Percentiles rank a stretch among this genome's conserved stretches.
Evolutionary conservation across 2,797 vertebrate genomes (phyloP).

Genomic region (Coluber constrictor): DNA sequence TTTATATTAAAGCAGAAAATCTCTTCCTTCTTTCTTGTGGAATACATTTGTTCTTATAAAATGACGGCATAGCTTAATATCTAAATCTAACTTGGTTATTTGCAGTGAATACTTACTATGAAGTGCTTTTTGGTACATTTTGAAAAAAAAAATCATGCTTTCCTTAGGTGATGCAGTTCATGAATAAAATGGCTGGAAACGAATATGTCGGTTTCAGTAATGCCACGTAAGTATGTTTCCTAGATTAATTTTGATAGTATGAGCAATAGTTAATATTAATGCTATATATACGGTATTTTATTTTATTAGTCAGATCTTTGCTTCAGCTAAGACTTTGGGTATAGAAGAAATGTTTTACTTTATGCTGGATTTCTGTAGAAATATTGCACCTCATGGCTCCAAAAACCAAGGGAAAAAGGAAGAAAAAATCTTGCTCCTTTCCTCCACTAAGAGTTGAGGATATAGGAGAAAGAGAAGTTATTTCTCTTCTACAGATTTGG

Average conservation of each 20-base stretch:
- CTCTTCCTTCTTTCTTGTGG: neutral
- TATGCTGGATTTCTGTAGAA: neutral
- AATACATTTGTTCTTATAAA: neutral
- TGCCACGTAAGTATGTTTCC: constrained; percentile 85
- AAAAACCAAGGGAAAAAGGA: neutral
- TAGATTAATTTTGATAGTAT: neutral
- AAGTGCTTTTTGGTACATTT: neutral
- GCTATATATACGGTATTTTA: neutral
- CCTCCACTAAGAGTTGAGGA: neutral
- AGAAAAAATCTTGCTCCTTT: neutral
- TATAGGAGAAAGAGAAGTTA: neutral
- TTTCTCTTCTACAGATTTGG: neutral
- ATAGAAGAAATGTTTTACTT: neutral
- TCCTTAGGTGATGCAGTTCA: constrained; percentile 93
- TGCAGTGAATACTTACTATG: neutral
- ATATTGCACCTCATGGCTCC: neutral
- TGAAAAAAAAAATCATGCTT: constrained; percentile 19
- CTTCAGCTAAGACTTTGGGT: neutral
- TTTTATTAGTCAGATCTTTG: neutral
- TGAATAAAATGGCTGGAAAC: constrained; percentile 98
- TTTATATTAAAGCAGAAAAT: neutral
- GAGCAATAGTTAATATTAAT: neutral
- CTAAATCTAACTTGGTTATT: neutral
- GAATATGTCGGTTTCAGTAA: constrained; percentile 99
- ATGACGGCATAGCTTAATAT: neutral